Evolutionary conservation across 1,140 invertebrate genomes (phyloP).

Genomic region (Liolophura sinensis): DNA sequence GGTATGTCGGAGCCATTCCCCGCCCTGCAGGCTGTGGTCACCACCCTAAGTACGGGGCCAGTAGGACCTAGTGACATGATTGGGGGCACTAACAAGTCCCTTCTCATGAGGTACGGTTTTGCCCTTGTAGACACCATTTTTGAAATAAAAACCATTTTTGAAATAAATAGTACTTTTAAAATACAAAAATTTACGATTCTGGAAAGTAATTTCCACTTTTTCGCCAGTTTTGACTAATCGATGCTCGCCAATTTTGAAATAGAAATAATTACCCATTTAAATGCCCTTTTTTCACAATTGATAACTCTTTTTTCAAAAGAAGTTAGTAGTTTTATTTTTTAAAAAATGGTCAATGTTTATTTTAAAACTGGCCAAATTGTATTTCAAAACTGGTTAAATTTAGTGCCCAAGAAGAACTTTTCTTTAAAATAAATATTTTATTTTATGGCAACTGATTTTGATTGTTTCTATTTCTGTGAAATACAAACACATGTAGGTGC

Average conservation of each 20-base stretch:
- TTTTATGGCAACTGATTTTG: too few relatives aligned
- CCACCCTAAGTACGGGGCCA: slow-evolving; percentile 43
- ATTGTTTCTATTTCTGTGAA: too few relatives aligned
- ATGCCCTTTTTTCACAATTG: neutral
- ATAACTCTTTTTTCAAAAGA: too few relatives aligned
- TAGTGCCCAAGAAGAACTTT: too few relatives aligned
- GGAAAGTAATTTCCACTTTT: neutral
- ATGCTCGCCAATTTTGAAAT: neutral
- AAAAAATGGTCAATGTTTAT: too few relatives aligned
- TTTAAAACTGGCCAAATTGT: too few relatives aligned
- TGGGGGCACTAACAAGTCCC: slow-evolving; percentile 24
- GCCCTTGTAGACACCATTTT: neutral
- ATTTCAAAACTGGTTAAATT: too few relatives aligned
- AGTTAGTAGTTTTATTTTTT: too few relatives aligned
- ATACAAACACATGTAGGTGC: too few relatives aligned
- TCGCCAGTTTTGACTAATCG: neutral
- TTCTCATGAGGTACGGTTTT: slow-evolving; percentile 25
- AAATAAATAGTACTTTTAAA: too few relatives aligned
- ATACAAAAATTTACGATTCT: neutral
- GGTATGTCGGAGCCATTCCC: slow-evolving; percentile 22
- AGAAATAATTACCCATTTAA: neutral
- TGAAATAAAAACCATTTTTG: neutral
- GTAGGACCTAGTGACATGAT: slow-evolving; percentile 45
- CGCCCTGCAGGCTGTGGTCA: slow-evolving; percentile 33
- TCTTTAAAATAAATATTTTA: too few relatives aligned